Evolutionary conservation across 2,113 vertebrate species (phyloP).

Genomic region (Salvelinus namaycush): DNA sequence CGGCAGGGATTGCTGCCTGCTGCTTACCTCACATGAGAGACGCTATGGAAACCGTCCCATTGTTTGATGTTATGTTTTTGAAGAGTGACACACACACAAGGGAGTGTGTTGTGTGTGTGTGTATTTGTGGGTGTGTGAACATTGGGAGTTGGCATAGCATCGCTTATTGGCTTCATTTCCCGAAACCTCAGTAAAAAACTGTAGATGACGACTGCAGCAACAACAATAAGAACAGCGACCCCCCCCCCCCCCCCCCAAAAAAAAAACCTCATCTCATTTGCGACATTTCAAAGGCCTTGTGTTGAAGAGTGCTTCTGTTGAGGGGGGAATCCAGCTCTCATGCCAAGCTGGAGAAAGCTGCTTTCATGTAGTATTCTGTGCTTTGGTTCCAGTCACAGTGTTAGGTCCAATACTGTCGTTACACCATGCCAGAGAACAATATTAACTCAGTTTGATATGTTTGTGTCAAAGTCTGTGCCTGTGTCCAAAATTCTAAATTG

Average conservation of each 20-base stretch:
- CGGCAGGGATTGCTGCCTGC: not conserved
- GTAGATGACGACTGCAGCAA: not conserved
- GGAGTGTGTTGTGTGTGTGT: not conserved
- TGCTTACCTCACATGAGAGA: not conserved
- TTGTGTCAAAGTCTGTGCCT: not conserved
- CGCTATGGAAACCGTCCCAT: conserved; percentile 14
- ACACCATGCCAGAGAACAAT: not conserved
- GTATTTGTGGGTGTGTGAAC: not conserved
- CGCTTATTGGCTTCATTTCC: not conserved
- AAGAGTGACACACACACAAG: not conserved
- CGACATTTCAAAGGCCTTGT: not conserved
- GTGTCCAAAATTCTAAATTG: not conserved
- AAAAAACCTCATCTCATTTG: not conserved
- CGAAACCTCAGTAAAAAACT: not conserved
- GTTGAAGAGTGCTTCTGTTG: not conserved
- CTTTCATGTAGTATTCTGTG: not conserved
- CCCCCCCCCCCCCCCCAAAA: no score
- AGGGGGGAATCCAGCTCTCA: not conserved
- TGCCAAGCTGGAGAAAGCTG: no score
- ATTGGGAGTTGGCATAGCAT: not conserved
- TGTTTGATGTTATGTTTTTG: conserved; percentile 29
- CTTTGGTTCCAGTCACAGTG: not conserved
- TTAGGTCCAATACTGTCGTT: not conserved
- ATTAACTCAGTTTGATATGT: not conserved
- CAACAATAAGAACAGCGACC: not conserved